These are phyloP conservation scores for Agrotis ipsilon DNA, from an alignment of 2,888 invertebrate species.

Conservation along the genomic window DNA sequence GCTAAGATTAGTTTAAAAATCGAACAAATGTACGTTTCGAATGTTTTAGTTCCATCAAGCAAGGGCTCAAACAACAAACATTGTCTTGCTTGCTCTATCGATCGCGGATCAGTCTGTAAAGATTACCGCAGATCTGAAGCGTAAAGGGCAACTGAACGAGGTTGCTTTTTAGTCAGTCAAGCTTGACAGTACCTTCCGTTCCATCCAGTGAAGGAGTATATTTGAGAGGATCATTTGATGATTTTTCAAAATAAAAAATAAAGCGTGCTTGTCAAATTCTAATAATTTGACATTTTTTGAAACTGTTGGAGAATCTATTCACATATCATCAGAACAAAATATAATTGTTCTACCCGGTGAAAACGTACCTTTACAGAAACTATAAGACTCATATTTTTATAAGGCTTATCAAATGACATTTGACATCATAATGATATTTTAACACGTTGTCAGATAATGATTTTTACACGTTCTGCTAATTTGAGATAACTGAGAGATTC, in stretches of 20 bases:
- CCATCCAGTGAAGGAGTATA: no score
- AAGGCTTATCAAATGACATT: constrained; percentile 60
- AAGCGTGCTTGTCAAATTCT: not conserved
- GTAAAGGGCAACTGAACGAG: no score
- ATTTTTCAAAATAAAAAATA: no score
- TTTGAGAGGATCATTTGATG: no score
- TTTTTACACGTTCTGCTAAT: constrained; percentile 58
- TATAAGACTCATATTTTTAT: constrained; percentile 58
- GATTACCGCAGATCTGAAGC: no score
- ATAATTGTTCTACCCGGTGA: constrained; percentile 3
- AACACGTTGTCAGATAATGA: constrained; percentile 59
- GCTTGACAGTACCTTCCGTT: no score
- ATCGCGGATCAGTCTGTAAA: no score
- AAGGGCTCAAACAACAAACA: no score
- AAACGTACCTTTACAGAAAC: constrained; percentile 48
- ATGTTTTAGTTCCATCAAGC: no score
- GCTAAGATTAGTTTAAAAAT: not conserved
- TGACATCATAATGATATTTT: constrained; percentile 59
- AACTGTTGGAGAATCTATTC: not conserved
- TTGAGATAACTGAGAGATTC: constrained; percentile 51
- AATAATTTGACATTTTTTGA: not conserved
- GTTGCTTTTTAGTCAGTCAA: no score
- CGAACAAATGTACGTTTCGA: not conserved
- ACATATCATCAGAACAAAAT: not conserved
- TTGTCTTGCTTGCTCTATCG: not conserved